Percentiles rank a stretch among this genome's conserved stretches.
phyloP scores from a whole-genome alignment of 1,140 invertebrate species.

The Saccostrea glomerata region DNA sequence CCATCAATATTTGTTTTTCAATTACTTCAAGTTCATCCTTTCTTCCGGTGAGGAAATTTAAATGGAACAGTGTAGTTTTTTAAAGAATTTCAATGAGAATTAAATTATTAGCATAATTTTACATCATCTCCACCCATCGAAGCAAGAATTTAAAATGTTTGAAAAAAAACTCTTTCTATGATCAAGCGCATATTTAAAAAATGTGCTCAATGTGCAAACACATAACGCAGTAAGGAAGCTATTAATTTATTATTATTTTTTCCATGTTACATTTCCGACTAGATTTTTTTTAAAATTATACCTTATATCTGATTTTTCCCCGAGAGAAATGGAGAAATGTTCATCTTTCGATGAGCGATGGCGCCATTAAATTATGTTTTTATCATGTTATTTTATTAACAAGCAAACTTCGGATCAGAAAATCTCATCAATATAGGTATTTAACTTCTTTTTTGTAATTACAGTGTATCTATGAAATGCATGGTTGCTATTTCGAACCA shows the following conservation, averaged over 20 bases:
- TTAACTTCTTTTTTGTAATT: neutral
- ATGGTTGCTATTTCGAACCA: neutral
- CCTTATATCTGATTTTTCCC: neutral
- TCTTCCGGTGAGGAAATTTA: neutral
- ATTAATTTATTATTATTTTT: neutral
- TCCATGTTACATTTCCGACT: neutral
- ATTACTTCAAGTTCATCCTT: neutral
- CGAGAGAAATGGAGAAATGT: neutral
- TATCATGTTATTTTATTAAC: neutral
- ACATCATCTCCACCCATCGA: neutral
- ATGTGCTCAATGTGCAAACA: neutral
- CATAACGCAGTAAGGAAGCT: neutral
- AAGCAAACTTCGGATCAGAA: neutral
- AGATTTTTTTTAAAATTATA: neutral
- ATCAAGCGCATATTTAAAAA: neutral
- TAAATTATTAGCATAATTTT: neutral
- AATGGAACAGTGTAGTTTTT: neutral
- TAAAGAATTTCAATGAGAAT: neutral
- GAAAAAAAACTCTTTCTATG: too few relatives aligned
- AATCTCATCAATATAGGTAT: neutral
- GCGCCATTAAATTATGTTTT: constrained; percentile 3
- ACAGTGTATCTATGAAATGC: neutral
- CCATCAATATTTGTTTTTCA: constrained; percentile 26
- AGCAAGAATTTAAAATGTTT: neutral
- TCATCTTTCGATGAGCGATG: neutral